phyloP scores from a whole-genome alignment of 2,797 vertebrate species.

The Coranthus polyacanthus region DNA sequence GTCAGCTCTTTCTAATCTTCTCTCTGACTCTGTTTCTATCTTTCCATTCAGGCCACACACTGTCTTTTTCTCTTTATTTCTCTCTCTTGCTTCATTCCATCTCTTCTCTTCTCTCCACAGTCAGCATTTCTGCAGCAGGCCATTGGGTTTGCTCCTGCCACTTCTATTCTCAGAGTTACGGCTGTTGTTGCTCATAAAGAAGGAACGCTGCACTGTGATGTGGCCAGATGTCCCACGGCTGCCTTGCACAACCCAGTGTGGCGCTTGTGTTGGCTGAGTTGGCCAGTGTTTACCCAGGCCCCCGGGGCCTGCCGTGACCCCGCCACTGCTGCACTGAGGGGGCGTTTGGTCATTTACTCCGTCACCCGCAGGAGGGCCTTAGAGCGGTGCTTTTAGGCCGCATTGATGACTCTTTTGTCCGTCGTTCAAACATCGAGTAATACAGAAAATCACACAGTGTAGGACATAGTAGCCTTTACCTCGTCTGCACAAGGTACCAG shows the following conservation, averaged over 20 bases:
- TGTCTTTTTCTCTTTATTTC: conserved; percentile 21
- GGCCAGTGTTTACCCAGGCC: conserved; percentile 70
- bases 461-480: not conserved
- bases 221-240: conserved; percentile 73
- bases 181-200: conserved; percentile 76
- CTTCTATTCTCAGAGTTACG: conserved; percentile 71
- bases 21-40: conserved; percentile 43
- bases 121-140: conserved; percentile 64
- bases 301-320: conserved; percentile 55
- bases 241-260: conserved; percentile 70
- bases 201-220: conserved; percentile 71
- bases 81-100: conserved; percentile 30
- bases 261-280: conserved; percentile 66
- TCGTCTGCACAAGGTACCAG: too few species aligned
- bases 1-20: conserved; percentile 57
- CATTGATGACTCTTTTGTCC: conserved; percentile 21
- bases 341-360: conserved; percentile 47
- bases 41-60: conserved; percentile 35
- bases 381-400: conserved; percentile 18
- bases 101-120: conserved; percentile 37
- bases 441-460: conserved; percentile 16
- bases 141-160: conserved; percentile 55
- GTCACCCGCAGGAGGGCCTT: conserved; percentile 43
- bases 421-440: conserved; percentile 14
- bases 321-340: conserved; percentile 42